A percentile compares a stretch with the other conserved stretches of the same genome.
These are phyloP conservation scores for Diabrotica virgifera DNA, from an alignment of 1,140 invertebrate genomes.

Conservation along the genomic window DNA sequence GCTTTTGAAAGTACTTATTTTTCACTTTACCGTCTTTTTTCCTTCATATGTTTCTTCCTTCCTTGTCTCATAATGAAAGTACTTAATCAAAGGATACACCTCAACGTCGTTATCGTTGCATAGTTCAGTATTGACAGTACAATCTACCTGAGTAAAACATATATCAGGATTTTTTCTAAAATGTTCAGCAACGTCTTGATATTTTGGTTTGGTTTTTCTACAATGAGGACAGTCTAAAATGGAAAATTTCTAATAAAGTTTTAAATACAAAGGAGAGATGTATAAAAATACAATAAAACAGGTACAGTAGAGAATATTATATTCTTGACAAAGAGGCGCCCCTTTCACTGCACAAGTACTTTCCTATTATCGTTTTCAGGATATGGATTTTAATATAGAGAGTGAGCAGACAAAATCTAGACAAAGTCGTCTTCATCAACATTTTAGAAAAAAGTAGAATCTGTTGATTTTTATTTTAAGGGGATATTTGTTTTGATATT, in stretches of 20 bases:
- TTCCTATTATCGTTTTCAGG: too few relatives aligned
- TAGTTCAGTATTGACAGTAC: background rate
- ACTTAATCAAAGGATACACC: background rate
- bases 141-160: background rate
- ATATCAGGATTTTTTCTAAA: background rate
- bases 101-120: background rate
- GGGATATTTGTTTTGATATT: too few relatives aligned
- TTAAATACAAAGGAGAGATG: background rate
- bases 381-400: too few relatives aligned
- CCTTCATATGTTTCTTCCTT: background rate
- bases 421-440: too few relatives aligned
- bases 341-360: too few relatives aligned
- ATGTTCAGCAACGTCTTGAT: background rate
- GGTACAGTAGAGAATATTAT: background rate
- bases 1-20: background rate
- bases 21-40: background rate
- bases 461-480: too few relatives aligned
- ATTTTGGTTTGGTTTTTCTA: background rate
- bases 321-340: too few relatives aligned
- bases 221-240: background rate
- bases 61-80: background rate
- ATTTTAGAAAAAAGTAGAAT: too few relatives aligned
- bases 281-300: background rate
- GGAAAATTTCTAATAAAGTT: background rate
- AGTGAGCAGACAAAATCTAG: too few relatives aligned